A percentile compares a stretch with the other conserved stretches of the same genome.
Evolutionary conservation across 2,113 vertebrate genomes (phyloP).

Genomic region (Baryphthengus martii): DNA sequence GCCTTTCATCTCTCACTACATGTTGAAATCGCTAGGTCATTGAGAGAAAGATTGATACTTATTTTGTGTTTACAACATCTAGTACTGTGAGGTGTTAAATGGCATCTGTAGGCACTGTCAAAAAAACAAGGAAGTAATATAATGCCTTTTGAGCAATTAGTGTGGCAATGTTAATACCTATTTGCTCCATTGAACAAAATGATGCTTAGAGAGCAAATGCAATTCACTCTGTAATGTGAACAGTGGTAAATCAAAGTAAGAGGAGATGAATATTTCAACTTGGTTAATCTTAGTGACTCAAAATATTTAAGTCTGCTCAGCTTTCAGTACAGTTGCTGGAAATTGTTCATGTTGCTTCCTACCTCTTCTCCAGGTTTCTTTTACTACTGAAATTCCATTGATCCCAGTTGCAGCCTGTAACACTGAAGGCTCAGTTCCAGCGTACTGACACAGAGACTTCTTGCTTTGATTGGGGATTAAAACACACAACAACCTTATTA

Average conservation of each 20-base stretch:
- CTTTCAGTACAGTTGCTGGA: background rate
- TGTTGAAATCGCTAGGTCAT: background rate
- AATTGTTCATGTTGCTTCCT: slow-evolving; percentile 30
- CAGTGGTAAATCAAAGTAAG: background rate
- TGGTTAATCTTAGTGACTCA: background rate
- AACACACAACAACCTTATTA: background rate
- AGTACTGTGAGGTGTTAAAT: background rate
- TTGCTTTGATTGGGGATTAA: background rate
- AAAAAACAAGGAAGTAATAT: background rate
- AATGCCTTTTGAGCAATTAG: background rate
- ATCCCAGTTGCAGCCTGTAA: background rate
- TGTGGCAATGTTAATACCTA: background rate
- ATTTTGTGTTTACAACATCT: background rate
- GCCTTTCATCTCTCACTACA: background rate
- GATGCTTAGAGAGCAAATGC: background rate
- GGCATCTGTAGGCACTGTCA: background rate
- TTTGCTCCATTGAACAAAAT: background rate
- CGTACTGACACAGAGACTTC: background rate
- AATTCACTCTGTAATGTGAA: background rate
- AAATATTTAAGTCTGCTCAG: background rate
- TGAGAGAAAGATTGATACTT: background rate
- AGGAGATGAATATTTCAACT: background rate
- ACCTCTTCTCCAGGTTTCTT: background rate
- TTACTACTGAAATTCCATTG: slow-evolving; percentile 15
- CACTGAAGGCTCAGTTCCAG: background rate